phyloP scores from a whole-genome alignment of 2,113 vertebrate species.

The Abramis brama region DNA sequence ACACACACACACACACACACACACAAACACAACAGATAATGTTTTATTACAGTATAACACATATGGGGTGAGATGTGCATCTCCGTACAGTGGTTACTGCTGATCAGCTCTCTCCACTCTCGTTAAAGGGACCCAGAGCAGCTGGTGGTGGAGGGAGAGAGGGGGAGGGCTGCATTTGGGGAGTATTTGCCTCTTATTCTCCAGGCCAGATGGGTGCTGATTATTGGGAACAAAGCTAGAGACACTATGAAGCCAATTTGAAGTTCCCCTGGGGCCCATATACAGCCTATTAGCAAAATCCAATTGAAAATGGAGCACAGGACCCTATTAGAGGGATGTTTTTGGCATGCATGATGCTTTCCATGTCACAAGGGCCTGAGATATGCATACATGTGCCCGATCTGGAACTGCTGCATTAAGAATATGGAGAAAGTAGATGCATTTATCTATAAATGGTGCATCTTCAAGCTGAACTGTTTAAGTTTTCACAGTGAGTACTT shows the following conservation, averaged over 20 bases:
- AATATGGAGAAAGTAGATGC: not conserved
- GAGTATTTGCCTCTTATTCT: conserved; percentile 56
- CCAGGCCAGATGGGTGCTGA: conserved; percentile 61
- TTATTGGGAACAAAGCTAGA: conserved; percentile 59
- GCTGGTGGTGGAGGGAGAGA: conserved; percentile 50
- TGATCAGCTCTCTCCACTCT: conserved; percentile 54
- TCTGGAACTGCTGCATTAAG: conserved; percentile 33
- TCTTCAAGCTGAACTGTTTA: conserved; percentile 33
- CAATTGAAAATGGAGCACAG: conserved; percentile 56
- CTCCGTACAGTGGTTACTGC: conserved; percentile 36
- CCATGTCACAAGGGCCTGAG: conserved; percentile 32
- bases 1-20: too few relatives aligned
- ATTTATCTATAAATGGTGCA: conserved; percentile 1
- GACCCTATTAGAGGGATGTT: conserved; percentile 51
- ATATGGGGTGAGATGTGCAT: conserved; percentile 24
- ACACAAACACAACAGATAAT: not conserved
- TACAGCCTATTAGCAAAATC: conserved; percentile 59
- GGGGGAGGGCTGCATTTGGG: conserved; percentile 37
- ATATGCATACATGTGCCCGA: conserved; percentile 38
- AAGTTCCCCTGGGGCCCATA: conserved; percentile 52
- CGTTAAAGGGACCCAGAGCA: conserved; percentile 54
- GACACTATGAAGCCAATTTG: conserved; percentile 59
- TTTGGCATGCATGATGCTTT: conserved; percentile 52
- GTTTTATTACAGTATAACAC: conserved; percentile 17
- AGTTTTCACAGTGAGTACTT: not conserved